Conservation (phyloP, 2,888 invertebrate genomes). For the Helleia helle region DNA sequence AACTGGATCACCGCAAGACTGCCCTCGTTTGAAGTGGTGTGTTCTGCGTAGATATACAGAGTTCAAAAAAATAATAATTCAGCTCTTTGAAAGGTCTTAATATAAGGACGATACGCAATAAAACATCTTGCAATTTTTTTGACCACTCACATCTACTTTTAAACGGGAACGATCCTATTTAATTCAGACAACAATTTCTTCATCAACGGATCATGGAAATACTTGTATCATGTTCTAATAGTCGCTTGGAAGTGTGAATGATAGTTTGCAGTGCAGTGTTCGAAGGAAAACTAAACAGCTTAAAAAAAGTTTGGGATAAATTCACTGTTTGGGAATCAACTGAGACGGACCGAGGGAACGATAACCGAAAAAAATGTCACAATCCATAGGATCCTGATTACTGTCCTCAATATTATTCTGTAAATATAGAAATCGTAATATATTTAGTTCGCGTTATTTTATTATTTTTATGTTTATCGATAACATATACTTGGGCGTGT, state of each 20-base stretch:
- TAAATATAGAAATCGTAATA: too few relatives aligned
- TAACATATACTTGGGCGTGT: background rate
- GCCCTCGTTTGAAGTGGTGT: constrained; percentile 17
- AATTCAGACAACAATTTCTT: background rate
- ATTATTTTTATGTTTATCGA: too few relatives aligned
- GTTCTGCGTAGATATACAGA: background rate
- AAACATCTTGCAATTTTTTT: background rate
- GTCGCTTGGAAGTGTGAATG: constrained; percentile 20
- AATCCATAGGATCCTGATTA: too few relatives aligned
- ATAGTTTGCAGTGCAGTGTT: constrained; percentile 22
- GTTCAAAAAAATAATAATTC: background rate
- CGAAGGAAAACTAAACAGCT: constrained; percentile 15
- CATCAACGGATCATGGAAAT: constrained; percentile 13
- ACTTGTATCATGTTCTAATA: constrained; percentile 19
- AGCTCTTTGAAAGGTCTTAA: background rate
- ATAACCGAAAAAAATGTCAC: background rate
- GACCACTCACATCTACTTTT: background rate
- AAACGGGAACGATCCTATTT: background rate
- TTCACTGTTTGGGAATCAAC: background rate
- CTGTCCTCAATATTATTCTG: too few relatives aligned
- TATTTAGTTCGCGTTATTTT: too few relatives aligned
- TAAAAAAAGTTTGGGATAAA: constrained; percentile 8
- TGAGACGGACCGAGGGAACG: constrained; percentile 1
- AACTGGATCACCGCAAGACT: constrained; percentile 21
- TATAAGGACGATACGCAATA: background rate